Evolutionary conservation across 2,888 invertebrate genomes (phyloP), one percentile per base, ranked within the genome.

Genomic region (Ectropis crepuscularia): DNA sequence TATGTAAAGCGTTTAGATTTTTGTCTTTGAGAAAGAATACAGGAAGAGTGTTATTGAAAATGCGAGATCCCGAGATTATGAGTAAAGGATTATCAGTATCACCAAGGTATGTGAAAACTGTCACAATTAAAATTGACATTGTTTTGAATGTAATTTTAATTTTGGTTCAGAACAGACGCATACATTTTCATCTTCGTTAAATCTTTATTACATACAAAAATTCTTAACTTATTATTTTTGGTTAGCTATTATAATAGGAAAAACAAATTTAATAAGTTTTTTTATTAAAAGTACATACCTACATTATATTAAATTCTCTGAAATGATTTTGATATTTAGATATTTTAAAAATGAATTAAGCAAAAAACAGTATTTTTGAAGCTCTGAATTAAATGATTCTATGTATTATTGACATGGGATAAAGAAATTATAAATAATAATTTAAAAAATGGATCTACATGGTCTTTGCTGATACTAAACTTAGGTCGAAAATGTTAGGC

Each of bases 1-100:
- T 96, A 0, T 95, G 96, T 77, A 88, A 92, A 61, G 96, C 96
- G 0, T 96, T 96, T 77, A 90, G 70, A 65, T 89, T 88, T 5
- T 90, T 95, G 89, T 89, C 93, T 0, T 81, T 88, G 2, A 94
- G 96, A 47, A 96, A 96, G 79, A 96, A 97, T 75, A 68, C 65
- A n/a, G 81, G 81, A 0, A 72, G 77, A 54, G 77, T 79, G 5
- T 37, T 82, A 8, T 63, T 82, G 0, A 71, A 67, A 38, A 61
- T 83, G 54, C 71, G 53, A 53, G 76, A 81, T 37, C 70, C 71
- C 6, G 67, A 57, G 5, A 63, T 68, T 28, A 51, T 67, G n/a
- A 65, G 41, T 5, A 61, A 73, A 6, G 73, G 71, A 7, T 47
- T 80, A 0, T 63, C 68, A 10, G 74, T 74, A 6, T 36, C 71